A percentile compares a stretch with the other conserved stretches of the same genome.
Evolutionary conservation across 2,888 invertebrate species (phyloP).

Genomic region (Neoscelio sp.): DNA sequence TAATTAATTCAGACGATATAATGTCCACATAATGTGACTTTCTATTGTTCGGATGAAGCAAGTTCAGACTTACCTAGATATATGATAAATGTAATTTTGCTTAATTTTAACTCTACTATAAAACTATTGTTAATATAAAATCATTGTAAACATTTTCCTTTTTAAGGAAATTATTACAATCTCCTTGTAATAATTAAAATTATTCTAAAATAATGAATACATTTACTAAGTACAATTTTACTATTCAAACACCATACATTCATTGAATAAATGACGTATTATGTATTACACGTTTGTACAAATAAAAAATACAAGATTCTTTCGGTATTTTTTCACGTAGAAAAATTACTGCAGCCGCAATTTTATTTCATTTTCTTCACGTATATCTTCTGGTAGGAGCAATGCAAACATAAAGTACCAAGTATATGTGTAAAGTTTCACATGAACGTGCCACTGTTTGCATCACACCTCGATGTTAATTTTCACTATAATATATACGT

Average conservation of each 20-base stretch:
- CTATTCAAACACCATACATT: too few relatives aligned
- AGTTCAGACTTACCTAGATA: conserved; percentile 33
- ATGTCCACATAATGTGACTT: conserved; percentile 48
- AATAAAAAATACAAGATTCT: too few relatives aligned
- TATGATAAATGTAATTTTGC: conserved; percentile 25
- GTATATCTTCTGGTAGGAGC: conserved; percentile 39
- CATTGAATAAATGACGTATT: too few relatives aligned
- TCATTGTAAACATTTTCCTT: not conserved
- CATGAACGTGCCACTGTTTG: conserved; percentile 52
- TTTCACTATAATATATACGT: conserved; percentile 23
- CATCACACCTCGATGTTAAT: conserved; percentile 45
- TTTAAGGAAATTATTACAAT: not conserved
- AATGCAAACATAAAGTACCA: conserved; percentile 33
- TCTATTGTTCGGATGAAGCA: conserved; percentile 50
- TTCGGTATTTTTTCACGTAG: too few relatives aligned
- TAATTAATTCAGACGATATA: conserved; percentile 41
- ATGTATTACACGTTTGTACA: too few relatives aligned
- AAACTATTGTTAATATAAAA: too few relatives aligned
- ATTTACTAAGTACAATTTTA: too few relatives aligned
- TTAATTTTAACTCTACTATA: not conserved
- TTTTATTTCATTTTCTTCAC: conserved; percentile 47
- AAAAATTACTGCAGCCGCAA: too few relatives aligned
- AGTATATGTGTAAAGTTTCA: conserved; percentile 44
- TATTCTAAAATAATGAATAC: too few relatives aligned
- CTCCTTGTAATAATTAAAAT: too few relatives aligned